phyloP scores from a whole-genome alignment of 2,797 vertebrate species.

The Mus caroli region DNA sequence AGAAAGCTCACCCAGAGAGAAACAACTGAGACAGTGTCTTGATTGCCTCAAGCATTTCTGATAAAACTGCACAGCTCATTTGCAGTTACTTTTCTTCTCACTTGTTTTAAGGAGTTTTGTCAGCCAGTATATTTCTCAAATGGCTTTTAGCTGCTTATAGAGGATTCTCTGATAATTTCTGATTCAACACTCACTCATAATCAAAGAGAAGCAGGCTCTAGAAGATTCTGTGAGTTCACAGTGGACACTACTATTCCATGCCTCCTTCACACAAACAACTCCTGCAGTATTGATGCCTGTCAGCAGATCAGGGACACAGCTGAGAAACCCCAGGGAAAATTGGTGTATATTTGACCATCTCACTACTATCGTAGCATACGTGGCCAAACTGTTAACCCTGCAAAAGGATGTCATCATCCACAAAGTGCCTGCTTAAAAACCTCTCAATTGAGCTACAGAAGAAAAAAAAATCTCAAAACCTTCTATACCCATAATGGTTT shows the following conservation, averaged over 20 bases:
- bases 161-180: neutral
- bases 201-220: neutral
- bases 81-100: neutral
- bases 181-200: neutral
- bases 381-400: neutral
- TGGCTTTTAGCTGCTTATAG: neutral
- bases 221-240: neutral
- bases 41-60: neutral
- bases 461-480: neutral
- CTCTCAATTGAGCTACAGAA: neutral
- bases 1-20: neutral
- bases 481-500: neutral
- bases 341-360: fast-evolving
- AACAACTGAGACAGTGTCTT: neutral
- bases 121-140: neutral
- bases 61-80: neutral
- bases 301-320: fast-evolving
- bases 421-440: neutral
- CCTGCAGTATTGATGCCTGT: fast-evolving
- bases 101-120: neutral
- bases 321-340: neutral
- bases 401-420: neutral
- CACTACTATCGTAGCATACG: too few species aligned
- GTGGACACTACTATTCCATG: neutral
- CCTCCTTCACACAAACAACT: neutral